A percentile compares a stretch with the other conserved stretches of the same genome.
phyloP scores from a whole-genome alignment of 2,888 invertebrate species.

The Ditylenchus weischeri region DNA sequence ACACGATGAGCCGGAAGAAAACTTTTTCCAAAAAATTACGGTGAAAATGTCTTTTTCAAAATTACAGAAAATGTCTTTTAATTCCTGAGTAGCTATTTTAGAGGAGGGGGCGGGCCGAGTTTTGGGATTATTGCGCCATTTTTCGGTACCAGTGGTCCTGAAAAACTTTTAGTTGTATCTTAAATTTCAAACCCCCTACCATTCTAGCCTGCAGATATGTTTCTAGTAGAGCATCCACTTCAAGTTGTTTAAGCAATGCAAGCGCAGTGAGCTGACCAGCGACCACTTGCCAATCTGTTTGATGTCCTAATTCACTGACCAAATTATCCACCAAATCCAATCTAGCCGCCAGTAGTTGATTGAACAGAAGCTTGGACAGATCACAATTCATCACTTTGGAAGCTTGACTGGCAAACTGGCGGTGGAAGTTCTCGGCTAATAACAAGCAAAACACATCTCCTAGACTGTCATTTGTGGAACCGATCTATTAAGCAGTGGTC shows the following conservation, averaged over 20 bases:
- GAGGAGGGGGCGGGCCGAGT: too few species aligned
- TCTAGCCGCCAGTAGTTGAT: conserved; percentile 30
- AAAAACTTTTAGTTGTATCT: not conserved
- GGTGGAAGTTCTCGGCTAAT: conserved; percentile 49
- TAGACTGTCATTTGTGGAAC: conserved; percentile 39
- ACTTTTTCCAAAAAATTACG: too few species aligned
- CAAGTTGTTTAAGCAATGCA: conserved; percentile 39
- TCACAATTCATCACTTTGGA: not conserved
- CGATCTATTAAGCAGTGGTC: not conserved
- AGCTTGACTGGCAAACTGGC: conserved; percentile 40
- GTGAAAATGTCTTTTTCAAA: too few species aligned
- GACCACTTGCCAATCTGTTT: conserved; percentile 43
- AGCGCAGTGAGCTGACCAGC: conserved; percentile 46
- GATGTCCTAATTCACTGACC: conserved; percentile 21
- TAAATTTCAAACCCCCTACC: conserved; percentile 25
- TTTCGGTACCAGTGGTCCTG: too few species aligned
- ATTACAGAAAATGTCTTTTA: too few species aligned
- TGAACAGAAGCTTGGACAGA: conserved; percentile 17
- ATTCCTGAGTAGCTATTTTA: too few species aligned
- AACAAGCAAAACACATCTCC: conserved; percentile 48
- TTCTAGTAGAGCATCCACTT: conserved; percentile 44
- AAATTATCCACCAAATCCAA: conserved; percentile 28
- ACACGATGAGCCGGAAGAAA: too few species aligned
- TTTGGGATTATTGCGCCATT: too few species aligned
- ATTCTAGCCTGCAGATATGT: conserved; percentile 45